Conservation (phyloP, 2,113 vertebrate genomes). For the Hydrolagus affinis region DNA sequence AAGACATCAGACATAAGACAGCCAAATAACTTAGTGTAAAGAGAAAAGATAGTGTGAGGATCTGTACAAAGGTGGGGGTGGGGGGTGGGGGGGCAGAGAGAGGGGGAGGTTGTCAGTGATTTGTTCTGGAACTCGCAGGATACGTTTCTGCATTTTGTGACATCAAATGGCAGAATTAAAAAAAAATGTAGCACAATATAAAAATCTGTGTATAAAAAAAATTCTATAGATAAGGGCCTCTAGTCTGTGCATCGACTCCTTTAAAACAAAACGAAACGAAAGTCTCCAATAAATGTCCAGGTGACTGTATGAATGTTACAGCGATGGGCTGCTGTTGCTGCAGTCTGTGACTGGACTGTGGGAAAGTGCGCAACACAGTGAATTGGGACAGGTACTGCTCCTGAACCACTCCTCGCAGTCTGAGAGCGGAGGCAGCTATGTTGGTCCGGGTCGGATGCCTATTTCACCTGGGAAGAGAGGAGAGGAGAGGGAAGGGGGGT, state of each 20-base stretch:
- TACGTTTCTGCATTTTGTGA: background rate
- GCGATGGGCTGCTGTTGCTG: background rate
- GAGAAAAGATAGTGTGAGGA: background rate
- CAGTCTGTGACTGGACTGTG: background rate
- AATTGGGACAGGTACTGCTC: background rate
- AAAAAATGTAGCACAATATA: conserved; percentile 29
- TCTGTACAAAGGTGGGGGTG: no score
- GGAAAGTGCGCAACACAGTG: background rate
- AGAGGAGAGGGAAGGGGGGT: no score
- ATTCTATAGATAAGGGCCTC: conserved; percentile 19
- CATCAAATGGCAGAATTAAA: conserved; percentile 24
- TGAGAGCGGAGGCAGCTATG: background rate
- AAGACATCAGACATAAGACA: background rate
- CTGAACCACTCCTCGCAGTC: background rate
- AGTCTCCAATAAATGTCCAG: background rate
- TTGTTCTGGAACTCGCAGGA: background rate
- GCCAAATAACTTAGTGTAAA: background rate
- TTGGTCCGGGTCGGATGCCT: background rate
- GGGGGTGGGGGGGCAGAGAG: background rate
- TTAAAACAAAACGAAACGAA: background rate
- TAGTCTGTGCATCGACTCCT: background rate
- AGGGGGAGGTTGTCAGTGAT: background rate
- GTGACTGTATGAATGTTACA: background rate
- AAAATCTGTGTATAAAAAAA: conserved; percentile 18
- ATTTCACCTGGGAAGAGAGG: conserved; percentile 2